phyloP scores from a whole-genome alignment of 2,113 vertebrate species.

The Sander vitreus region DNA sequence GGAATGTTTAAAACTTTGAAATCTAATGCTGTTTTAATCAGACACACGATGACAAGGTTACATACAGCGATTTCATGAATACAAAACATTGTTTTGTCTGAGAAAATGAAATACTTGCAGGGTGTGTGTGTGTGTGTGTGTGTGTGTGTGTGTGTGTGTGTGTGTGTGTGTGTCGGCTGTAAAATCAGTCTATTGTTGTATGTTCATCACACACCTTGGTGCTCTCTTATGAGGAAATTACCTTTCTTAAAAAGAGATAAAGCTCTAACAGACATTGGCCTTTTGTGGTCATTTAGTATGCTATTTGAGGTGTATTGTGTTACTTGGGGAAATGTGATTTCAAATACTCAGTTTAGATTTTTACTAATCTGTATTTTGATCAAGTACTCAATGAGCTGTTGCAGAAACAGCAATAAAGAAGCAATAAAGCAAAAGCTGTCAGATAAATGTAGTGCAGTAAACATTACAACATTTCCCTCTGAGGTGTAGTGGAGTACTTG shows the following conservation, averaged over 20 bases:
- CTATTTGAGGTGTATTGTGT: too few relatives aligned
- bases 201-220: background rate
- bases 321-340: too few relatives aligned
- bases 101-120: too few relatives aligned
- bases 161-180: background rate
- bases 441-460: too few relatives aligned
- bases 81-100: background rate
- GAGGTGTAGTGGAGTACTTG: too few relatives aligned
- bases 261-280: background rate
- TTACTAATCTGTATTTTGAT: too few relatives aligned
- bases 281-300: background rate
- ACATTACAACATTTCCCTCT: too few relatives aligned
- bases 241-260: slow-evolving; percentile 23
- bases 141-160: background rate
- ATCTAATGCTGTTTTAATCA: slow-evolving; percentile 30
- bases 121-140: background rate
- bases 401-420: too few relatives aligned
- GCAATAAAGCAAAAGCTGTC: too few relatives aligned
- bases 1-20: slow-evolving; percentile 55
- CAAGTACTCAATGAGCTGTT: too few relatives aligned
- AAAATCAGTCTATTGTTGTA: background rate
- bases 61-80: background rate
- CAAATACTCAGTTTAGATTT: too few relatives aligned
- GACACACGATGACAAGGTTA: slow-evolving; percentile 27
- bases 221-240: slow-evolving; percentile 31